Evolutionary conservation across 2,113 vertebrate genomes (phyloP).

Genomic region (Crotalus viridis): DNA sequence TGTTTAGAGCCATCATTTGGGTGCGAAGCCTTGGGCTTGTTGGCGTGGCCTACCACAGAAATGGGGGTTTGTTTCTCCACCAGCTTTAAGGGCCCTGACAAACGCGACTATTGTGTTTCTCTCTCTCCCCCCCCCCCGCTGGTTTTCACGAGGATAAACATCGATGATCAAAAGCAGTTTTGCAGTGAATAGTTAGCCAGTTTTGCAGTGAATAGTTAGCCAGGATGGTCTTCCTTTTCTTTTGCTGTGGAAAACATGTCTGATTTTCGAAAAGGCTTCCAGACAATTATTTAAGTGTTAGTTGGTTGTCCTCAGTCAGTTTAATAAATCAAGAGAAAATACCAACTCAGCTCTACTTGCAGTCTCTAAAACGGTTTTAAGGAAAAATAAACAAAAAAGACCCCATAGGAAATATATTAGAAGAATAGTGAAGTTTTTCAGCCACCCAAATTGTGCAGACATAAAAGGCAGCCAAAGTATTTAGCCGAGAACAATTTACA

Average conservation of each 20-base stretch:
- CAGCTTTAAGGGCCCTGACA: neutral
- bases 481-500: neutral
- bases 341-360: neutral
- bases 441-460: neutral
- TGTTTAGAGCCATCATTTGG: neutral
- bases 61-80: neutral
- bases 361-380: neutral
- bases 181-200: neutral
- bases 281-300: neutral
- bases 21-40: neutral
- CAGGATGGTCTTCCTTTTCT: neutral
- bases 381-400: neutral
- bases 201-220: neutral
- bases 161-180: neutral
- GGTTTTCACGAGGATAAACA: neutral
- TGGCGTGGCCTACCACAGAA: neutral
- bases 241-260: neutral
- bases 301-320: neutral
- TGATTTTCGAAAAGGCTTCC: neutral
- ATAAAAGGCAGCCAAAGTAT: neutral
- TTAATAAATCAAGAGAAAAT: neutral
- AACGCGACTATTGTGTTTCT: neutral
- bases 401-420: neutral
- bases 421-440: neutral
- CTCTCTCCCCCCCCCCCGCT: accelerated